phyloP scores from a whole-genome alignment of 2,888 invertebrate species.

The Megalurothrips usitatus region DNA sequence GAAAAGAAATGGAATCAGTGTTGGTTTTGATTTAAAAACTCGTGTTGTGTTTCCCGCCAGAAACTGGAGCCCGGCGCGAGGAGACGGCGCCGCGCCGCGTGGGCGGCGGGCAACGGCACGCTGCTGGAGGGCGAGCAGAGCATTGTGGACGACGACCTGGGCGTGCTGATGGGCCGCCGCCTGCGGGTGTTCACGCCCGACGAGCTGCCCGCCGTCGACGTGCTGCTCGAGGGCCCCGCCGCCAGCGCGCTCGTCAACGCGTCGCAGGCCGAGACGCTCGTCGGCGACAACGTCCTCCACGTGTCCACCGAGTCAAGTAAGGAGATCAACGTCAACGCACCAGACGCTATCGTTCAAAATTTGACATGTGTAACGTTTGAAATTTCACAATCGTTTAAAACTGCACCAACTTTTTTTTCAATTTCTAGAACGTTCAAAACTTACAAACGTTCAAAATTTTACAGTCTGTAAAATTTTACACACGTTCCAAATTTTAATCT shows the following conservation, averaged over 20 bases:
- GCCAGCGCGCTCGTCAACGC: not conserved
- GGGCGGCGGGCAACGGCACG: conserved; percentile 45
- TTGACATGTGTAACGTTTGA: no score
- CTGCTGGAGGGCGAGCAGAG: not conserved
- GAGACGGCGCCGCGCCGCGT: conserved; percentile 47
- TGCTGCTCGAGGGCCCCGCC: not conserved
- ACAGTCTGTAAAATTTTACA: no score
- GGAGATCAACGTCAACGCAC: no score
- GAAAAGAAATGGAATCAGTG: no score
- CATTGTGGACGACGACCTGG: not conserved
- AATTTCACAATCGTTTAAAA: no score
- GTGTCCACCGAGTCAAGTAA: conserved; percentile 40
- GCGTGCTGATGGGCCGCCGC: conserved; percentile 3
- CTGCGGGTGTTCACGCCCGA: conserved; percentile 35
- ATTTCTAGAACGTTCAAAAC: no score
- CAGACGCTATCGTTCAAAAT: no score
- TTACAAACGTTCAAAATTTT: no score
- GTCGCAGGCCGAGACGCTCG: conserved; percentile 46
- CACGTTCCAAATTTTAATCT: no score
- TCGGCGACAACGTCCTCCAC: conserved; percentile 47
- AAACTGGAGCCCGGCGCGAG: conserved; percentile 48
- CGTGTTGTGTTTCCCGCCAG: conserved; percentile 29
- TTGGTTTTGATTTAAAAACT: not conserved
- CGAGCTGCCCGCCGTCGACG: conserved; percentile 32
- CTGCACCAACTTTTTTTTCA: no score